Evolutionary conservation across 2,888 invertebrate genomes (phyloP).

Genomic region (Brassicogethes aeneus): DNA sequence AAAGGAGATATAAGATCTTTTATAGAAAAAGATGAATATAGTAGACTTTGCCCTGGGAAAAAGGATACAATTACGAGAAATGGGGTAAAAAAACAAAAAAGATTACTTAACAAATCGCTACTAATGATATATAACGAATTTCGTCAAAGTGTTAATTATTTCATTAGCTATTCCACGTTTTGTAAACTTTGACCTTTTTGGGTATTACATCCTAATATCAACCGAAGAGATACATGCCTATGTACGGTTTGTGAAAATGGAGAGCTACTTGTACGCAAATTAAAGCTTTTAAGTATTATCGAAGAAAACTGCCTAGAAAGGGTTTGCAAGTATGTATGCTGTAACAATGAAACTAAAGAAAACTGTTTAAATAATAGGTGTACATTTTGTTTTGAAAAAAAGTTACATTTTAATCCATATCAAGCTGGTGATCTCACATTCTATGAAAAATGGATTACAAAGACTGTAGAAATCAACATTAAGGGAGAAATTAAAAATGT

Average conservation of each 20-base stretch:
- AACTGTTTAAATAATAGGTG: neutral
- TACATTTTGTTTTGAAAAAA: neutral
- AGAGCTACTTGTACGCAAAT: neutral
- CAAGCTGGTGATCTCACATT: neutral
- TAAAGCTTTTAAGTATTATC: neutral
- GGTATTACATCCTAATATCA: neutral
- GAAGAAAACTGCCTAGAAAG: neutral
- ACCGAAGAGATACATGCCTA: neutral
- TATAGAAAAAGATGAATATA: neutral
- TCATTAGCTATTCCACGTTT: neutral
- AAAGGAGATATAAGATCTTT: neutral
- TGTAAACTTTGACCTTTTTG: neutral
- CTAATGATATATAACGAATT: neutral
- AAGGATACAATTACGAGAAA: neutral
- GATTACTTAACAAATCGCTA: neutral
- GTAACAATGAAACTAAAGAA: neutral
- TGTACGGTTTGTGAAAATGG: neutral
- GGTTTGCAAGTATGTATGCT: neutral
- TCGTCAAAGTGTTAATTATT: neutral
- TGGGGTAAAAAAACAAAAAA: neutral
- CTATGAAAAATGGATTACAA: neutral
- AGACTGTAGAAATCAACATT: neutral
- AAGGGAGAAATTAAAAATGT: no score
- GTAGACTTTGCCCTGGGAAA: neutral
- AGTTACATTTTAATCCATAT: neutral